Base-by-base conservation (phyloP, 1,140 invertebrate species). In the Pseudomyrmex flavicornis region DNA sequence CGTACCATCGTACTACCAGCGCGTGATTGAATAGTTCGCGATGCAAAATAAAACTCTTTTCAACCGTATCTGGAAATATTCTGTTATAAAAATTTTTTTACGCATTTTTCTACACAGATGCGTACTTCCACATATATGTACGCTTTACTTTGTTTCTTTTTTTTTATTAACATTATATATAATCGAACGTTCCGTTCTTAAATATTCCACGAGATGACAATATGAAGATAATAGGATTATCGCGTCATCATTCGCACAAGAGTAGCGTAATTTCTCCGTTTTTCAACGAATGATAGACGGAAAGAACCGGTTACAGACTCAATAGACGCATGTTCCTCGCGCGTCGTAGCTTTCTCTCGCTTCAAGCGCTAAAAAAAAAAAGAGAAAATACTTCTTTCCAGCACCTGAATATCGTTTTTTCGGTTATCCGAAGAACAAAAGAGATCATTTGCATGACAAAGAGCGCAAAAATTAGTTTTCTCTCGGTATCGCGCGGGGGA, bases 91-190 rank as follows among this genome's bases (percentile, higher is more conserved):
- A 26, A 52, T 1, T 3, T 75, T 75, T n/a, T 15, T 20, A 44
- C 12, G 44, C 10, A 86, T 20, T 72, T 86, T 86, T 77, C 75
- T 76, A 83, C 48, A 54, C 35, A 35, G 35, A 5, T 35, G 35
- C 35, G 5, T 35, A 35, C 35, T 35, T 35, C 5, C 35, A 35
- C 35, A 35, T 17, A 17, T 17, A 17, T 7, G 35, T 35, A 7
- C 35, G 35, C 35, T 35, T 35, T 35, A 7, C 35, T 35, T 35
- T 35, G 5, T 35, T 35, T 35, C 5, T 35, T 35, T 35, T 35
- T 35, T 35, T 35, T 35, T 35, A 7, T 35, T 35, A 35, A 35
- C 35, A 5, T 35, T 35, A 35, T 86, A 50, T 66, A 87, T n/a
- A 56, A 26, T 66, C 35, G 59, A 63, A 59, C 54, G 52, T 83